These are phyloP conservation scores for Cottus gobio DNA, from an alignment of 2,113 vertebrate species.

Conservation along the genomic window DNA sequence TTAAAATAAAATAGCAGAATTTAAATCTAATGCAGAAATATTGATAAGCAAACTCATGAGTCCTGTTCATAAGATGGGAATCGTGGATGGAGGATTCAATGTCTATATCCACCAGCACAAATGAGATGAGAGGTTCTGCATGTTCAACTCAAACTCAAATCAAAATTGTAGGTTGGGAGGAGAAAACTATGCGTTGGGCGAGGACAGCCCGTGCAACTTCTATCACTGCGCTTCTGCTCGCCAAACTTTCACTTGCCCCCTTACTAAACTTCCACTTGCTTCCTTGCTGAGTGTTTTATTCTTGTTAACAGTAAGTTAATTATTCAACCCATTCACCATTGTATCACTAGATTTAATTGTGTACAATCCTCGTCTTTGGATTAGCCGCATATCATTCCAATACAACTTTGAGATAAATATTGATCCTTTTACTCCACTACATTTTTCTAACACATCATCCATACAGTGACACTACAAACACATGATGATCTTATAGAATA, in stretches of 20 bases:
- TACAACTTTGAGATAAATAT: too few relatives aligned
- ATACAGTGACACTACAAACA: too few relatives aligned
- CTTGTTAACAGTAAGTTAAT: neutral
- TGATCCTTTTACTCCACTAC: neutral
- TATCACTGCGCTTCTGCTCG: too few relatives aligned
- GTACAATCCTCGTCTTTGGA: neutral
- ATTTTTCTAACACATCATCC: neutral
- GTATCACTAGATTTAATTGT: neutral
- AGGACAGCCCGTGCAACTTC: too few relatives aligned
- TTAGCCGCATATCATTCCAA: too few relatives aligned
- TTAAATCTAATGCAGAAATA: neutral
- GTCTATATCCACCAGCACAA: neutral
- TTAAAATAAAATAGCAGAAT: neutral
- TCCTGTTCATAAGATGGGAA: neutral
- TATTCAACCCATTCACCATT: too few relatives aligned
- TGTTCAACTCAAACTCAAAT: too few relatives aligned
- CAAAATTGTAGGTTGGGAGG: too few relatives aligned
- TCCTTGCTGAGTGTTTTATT: neutral
- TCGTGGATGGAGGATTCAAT: neutral
- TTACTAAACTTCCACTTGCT: too few relatives aligned
- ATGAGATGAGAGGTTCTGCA: neutral
- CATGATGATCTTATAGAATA: neutral
- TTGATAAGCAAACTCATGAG: too few relatives aligned
- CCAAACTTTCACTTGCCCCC: too few relatives aligned
- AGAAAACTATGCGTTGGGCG: too few relatives aligned